These are phyloP conservation scores for Cirrhinus molitorella DNA, from an alignment of 2,797 vertebrate genomes.

Conservation along the genomic window DNA sequence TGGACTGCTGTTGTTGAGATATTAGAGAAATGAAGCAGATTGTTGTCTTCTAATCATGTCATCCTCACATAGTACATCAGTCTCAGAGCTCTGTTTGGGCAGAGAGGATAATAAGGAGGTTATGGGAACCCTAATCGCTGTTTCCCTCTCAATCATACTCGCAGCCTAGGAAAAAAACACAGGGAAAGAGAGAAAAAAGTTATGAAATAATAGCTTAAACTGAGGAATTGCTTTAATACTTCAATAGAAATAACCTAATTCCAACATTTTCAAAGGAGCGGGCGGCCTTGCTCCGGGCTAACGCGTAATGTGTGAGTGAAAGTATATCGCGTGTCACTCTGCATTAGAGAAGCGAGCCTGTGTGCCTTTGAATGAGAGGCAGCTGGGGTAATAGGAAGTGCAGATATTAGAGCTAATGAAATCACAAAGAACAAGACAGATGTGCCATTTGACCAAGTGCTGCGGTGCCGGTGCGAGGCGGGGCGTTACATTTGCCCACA, in stretches of 20 bases:
- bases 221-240: slow-evolving; percentile 99
- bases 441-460: slow-evolving; percentile 87
- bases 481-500: slow-evolving; percentile 79
- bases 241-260: slow-evolving; percentile 99
- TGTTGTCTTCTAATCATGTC: slow-evolving; percentile 48
- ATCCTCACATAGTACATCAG: slow-evolving; percentile 31
- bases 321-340: slow-evolving; percentile 97
- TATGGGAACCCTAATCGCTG: slow-evolving; percentile 47
- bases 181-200: slow-evolving; percentile 55
- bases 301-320: slow-evolving; percentile 93
- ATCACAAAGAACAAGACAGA: slow-evolving; percentile 88
- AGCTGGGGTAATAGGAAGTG: slow-evolving; percentile 93
- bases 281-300: slow-evolving; percentile 92
- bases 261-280: slow-evolving; percentile 95
- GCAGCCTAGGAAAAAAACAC: slow-evolving; percentile 62
- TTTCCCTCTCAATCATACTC: slow-evolving; percentile 62
- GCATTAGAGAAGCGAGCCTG: slow-evolving; percentile 93
- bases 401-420: slow-evolving; percentile 96
- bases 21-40: slow-evolving; percentile 47
- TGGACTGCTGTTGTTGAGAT: slow-evolving; percentile 38
- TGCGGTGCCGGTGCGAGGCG: slow-evolving; percentile 60
- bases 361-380: slow-evolving; percentile 92
- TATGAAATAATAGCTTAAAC: slow-evolving; percentile 94
- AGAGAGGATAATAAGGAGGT: slow-evolving; percentile 47
- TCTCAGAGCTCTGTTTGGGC: slow-evolving; percentile 44